phyloP scores from a whole-genome alignment of 1,140 invertebrate genomes.

The Bombus pascuorum region DNA sequence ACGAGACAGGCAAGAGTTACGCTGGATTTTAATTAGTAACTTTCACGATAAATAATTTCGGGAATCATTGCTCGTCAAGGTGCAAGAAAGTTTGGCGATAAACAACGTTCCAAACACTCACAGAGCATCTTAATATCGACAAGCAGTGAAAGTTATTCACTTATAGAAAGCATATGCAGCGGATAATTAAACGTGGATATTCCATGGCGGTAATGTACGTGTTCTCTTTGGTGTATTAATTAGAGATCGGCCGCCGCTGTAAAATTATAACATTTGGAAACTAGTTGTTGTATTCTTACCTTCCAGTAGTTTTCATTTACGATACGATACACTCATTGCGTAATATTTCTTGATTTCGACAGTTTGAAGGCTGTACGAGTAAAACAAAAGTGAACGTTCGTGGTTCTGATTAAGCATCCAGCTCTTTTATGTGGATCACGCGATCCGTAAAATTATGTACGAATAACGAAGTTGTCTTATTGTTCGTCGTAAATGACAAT shows the following conservation, averaged over 20 bases:
- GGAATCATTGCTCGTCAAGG: background rate
- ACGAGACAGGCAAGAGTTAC: background rate
- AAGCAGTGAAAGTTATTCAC: slow-evolving; percentile 20
- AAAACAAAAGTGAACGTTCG: background rate
- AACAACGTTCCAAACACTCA: background rate
- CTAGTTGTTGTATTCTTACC: background rate
- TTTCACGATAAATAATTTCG: background rate
- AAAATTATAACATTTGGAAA: slow-evolving; percentile 21
- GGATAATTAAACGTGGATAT: slow-evolving; percentile 35
- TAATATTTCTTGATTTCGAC: slow-evolving; percentile 25
- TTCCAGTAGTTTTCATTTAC: background rate
- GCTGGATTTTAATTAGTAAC: background rate
- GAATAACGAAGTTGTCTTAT: background rate
- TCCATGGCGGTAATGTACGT: background rate
- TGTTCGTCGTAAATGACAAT: background rate
- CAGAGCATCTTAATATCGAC: slow-evolving; percentile 20
- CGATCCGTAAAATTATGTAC: background rate
- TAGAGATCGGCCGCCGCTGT: background rate
- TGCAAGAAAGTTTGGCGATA: background rate
- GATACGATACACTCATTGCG: slow-evolving; percentile 2
- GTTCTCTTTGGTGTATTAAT: background rate
- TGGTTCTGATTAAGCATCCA: slow-evolving; percentile 6
- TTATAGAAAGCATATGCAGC: slow-evolving; percentile 7
- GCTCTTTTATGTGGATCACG: background rate
- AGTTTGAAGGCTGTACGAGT: slow-evolving; percentile 8